Percentiles rank a stretch among this genome's conserved stretches.
Evolutionary conservation across 2,797 vertebrate species (phyloP).

Genomic region (Sphaeramia orbicularis): DNA sequence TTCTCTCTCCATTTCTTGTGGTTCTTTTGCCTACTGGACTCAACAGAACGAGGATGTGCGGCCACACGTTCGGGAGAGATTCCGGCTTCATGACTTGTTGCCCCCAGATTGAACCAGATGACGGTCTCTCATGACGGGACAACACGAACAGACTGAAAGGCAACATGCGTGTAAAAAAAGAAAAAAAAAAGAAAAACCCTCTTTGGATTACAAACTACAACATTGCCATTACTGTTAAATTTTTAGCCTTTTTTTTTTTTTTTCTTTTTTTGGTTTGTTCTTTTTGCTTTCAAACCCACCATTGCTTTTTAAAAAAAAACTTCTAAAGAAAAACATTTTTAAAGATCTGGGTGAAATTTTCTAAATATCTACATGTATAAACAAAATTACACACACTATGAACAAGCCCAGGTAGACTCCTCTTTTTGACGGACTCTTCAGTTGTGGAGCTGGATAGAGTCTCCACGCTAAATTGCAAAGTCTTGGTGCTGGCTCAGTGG

Average conservation of each 20-base stretch:
- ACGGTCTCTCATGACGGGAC: slow-evolving; percentile 51
- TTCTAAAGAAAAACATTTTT: slow-evolving; percentile 84
- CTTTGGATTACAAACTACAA: slow-evolving; percentile 92
- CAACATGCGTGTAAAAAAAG: slow-evolving; percentile 75
- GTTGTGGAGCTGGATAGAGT: slow-evolving; percentile 74
- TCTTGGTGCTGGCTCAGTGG: slow-evolving; percentile 80
- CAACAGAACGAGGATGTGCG: slow-evolving; percentile 96
- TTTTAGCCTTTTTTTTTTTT: slow-evolving; percentile 87
- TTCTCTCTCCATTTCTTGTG: not conserved
- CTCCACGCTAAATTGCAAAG: slow-evolving; percentile 71
- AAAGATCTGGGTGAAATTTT: slow-evolving; percentile 81
- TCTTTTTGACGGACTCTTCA: slow-evolving; percentile 73
- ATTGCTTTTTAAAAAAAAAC: slow-evolving; percentile 89
- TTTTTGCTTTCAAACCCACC: slow-evolving; percentile 88
- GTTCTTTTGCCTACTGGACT: not conserved
- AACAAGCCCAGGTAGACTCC: slow-evolving; percentile 84
- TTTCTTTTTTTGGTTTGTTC: slow-evolving; percentile 74
- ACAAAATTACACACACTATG: slow-evolving; percentile 68
- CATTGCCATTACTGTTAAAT: slow-evolving; percentile 95
- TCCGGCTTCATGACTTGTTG: slow-evolving; percentile 98
- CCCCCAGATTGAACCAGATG: slow-evolving; percentile 92
- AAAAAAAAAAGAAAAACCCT: slow-evolving; percentile 60
- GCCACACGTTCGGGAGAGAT: slow-evolving; percentile 96
- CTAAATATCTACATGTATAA: slow-evolving; percentile 71
- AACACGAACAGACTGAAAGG: slow-evolving; percentile 68